Base-by-base conservation (phyloP, 2,797 vertebrate genomes). In the Uromys caudimaculatus region DNA sequence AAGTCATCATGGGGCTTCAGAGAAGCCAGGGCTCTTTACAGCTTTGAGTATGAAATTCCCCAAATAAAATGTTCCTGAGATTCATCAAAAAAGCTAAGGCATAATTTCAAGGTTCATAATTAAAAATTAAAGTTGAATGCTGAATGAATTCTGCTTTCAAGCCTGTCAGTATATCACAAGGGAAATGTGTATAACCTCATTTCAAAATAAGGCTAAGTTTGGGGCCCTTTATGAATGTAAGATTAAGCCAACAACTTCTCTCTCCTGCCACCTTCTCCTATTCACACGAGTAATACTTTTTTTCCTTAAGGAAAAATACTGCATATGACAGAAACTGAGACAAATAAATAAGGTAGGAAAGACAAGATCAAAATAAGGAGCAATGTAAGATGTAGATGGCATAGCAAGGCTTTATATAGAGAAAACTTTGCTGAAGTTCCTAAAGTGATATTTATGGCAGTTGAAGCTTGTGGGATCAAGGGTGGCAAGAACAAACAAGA, bases 61-160 rank as follows among this genome's bases (percentile, higher is more conserved):
- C 14, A 93, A 97, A 89, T 69, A 88, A 88, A 96, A 93, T 67
- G 93, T 79, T 77, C 16, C 17, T 52, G 44, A 90, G 38, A 24
- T 92, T 95, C 58, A 89, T 76, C 86, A 94, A 82, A 89, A 82
- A 94, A 96, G 38, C 73, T 47, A 29, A 83, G 35, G 44, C 24
- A 89, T 89, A 82, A 86, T 96, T 96, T 97, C n/a, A 90, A 64
- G 44, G 50, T 83, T 54, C 81, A 91, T 86, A 96, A 83, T 92
- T 92, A 96, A 88, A 95, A 91, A 90, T 95, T 95, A 81, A 96
- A 96, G n/a, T 89, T 81, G 85, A 94, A 96, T 87, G 23, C 52
- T 82, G 64, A 92, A 75, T 82, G 16, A 85, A 50, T 93, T 90
- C 44, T n/a, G 67, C 54, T 97, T 96, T 93, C 90, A 89, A 83